Base-by-base conservation (phyloP, 2,113 vertebrate species). In the Myotis brandtii region DNA sequence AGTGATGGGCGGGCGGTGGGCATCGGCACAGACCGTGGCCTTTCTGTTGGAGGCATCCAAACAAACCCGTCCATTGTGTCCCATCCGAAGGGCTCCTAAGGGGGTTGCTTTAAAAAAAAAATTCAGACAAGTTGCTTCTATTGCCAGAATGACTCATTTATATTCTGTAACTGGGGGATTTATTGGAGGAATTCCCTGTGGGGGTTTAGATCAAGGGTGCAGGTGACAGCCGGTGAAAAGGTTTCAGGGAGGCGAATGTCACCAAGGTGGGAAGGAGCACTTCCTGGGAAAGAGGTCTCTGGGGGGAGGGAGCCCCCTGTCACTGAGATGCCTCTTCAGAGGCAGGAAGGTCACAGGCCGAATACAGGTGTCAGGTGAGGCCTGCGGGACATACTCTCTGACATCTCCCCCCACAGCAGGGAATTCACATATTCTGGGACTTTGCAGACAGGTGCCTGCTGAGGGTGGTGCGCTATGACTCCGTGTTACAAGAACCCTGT, bases 111-210 rank as follows among this genome's bases (percentile, higher is more conserved):
- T 76, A 50, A 76, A 76, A 76, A 76, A 30, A 48, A 40, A 75
- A 46, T 43, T 48, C 48, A 76, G 50, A 50, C 30, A 32, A 64
- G 52, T 62, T 66, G 37, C 17, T 83, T 92, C n/a, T 54, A 12
- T 86, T 89, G 43, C 9, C 87, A 93, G 82, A 96, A 21, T 5
- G 17, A 17, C 67, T 86, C 76, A 48, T 92, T 83, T 70, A 54
- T 83, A 5, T 76, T 80, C 95, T 69, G 62, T 59, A 90, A 62
- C 40, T 77, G 25, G 66, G 10, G 32, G 25, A 21, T 72, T 89
- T 56, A 54, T 85, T 11, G 46, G 46, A 50, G 64, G 64, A 66
- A 66, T 66, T 66, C 64, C 64, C 64, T 66, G 64, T 32, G 32
- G 64, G 64, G 64, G 12, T 16, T 66, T 66, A 66, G 12, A 66